A percentile compares a stretch with the other conserved stretches of the same genome.
These are phyloP conservation scores for Graptemys geographica DNA, from an alignment of 2,797 vertebrate species.

Conservation along the genomic window DNA sequence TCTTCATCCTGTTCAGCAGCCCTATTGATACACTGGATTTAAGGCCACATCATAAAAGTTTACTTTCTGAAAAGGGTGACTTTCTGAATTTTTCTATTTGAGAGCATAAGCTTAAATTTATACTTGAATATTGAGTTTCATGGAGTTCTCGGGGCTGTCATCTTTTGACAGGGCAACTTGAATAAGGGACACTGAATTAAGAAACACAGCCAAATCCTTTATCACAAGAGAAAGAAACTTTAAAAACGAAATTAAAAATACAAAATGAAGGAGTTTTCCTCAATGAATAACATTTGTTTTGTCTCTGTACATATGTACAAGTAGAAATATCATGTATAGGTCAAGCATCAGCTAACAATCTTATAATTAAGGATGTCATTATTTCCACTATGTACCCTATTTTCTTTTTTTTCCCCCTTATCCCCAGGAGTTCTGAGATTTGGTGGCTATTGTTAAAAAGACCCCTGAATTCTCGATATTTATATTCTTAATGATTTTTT, in stretches of 20 bases:
- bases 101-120: background rate
- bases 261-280: background rate
- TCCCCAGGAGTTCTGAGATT: background rate
- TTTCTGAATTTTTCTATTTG: background rate
- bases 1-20: background rate
- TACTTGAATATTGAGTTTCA: background rate
- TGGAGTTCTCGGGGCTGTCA: conserved; percentile 1
- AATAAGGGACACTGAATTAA: background rate
- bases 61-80: background rate
- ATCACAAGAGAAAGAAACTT: background rate
- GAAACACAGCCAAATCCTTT: background rate
- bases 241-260: background rate
- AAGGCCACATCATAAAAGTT: conserved; percentile 6
- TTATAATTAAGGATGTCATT: background rate
- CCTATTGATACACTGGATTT: conserved; percentile 35
- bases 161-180: background rate
- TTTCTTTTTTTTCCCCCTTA: background rate
- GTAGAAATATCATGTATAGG: background rate
- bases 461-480: background rate
- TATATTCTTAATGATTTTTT: background rate
- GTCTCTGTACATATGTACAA: background rate
- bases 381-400: background rate
- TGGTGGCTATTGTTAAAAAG: background rate
- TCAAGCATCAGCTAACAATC: background rate
- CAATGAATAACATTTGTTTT: background rate